Conservation (phyloP, 2,113 vertebrate genomes). For the Nannobrachium achirus region DNA sequence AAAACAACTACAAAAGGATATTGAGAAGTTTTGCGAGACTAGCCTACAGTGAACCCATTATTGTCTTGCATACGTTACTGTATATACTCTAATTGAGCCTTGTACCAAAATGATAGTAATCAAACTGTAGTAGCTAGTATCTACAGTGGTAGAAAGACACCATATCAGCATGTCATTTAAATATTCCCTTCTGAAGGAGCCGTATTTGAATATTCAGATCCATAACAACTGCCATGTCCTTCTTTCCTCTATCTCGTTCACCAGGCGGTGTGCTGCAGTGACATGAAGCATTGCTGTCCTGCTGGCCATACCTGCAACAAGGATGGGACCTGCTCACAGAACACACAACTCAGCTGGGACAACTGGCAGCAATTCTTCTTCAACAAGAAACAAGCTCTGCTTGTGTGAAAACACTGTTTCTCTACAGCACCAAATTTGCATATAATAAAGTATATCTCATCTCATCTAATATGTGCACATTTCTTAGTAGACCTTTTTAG, state of each 20-base stretch:
- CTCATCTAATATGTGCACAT: too few relatives aligned
- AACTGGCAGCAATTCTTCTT: conserved; percentile 45
- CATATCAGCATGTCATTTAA: not conserved
- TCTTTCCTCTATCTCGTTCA: conserved; percentile 16
- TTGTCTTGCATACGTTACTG: too few relatives aligned
- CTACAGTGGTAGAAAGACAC: too few relatives aligned
- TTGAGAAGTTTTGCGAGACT: too few relatives aligned
- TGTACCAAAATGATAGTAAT: too few relatives aligned
- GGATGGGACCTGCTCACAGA: conserved; percentile 24
- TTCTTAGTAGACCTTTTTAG: too few relatives aligned
- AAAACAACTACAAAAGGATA: not conserved
- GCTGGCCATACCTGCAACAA: conserved; percentile 38
- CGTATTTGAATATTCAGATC: not conserved
- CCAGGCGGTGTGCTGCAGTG: conserved; percentile 77
- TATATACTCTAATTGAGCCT: too few relatives aligned
- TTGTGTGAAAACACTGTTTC: conserved; percentile 31
- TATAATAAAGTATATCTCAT: too few relatives aligned
- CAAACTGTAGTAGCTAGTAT: too few relatives aligned
- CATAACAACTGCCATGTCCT: not conserved
- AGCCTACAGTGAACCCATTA: too few relatives aligned
- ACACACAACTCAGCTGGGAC: conserved; percentile 38
- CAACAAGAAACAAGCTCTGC: conserved; percentile 51
- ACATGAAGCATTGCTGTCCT: conserved; percentile 77
- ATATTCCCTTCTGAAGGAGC: too few relatives aligned
- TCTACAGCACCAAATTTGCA: too few relatives aligned